Percentiles rank a stretch among this genome's conserved stretches.
Evolutionary conservation across 2,888 invertebrate genomes (phyloP).

Genomic region (Dasysyrphus albostriatus): DNA sequence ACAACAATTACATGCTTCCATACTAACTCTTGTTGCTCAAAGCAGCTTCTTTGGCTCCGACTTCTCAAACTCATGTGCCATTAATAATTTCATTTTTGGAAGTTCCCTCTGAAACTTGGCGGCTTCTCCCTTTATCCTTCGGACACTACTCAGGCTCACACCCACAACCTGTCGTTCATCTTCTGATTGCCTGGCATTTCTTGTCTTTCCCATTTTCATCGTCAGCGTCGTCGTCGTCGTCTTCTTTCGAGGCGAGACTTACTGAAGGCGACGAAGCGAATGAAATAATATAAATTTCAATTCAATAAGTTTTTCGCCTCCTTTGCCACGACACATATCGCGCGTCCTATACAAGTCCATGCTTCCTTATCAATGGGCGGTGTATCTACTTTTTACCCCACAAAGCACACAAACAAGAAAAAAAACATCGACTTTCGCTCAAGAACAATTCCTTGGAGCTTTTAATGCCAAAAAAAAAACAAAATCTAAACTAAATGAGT

Average conservation of each 20-base stretch:
- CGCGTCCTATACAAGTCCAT: not conserved
- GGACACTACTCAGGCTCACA: not conserved
- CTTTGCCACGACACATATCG: not conserved
- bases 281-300: conserved; percentile 68
- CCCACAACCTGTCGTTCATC: conserved; percentile 32
- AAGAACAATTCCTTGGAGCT: conserved; percentile 22
- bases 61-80: conserved; percentile 13
- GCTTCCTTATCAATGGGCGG: not conserved
- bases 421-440: conserved; percentile 10
- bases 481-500: conserved; percentile 30
- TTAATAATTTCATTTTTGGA: conserved; percentile 58
- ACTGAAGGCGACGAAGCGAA: conserved; percentile 58
- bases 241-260: conserved; percentile 40
- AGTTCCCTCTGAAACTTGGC: conserved; percentile 31
- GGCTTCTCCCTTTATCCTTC: not conserved
- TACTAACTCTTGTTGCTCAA: conserved; percentile 12
- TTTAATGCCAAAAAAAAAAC: not conserved
- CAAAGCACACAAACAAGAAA: not conserved
- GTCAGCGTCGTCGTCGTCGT: not conserved
- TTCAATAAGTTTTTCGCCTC: conserved; percentile 62
- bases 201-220: conserved; percentile 37
- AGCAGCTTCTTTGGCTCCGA: conserved; percentile 31
- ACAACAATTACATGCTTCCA: conserved; percentile 29
- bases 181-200: conserved; percentile 49
- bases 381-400: not conserved